Evolutionary conservation across 2,888 invertebrate species (phyloP), one percentile per base, ranked within the genome.

Genomic region (Athalia rosae): DNA sequence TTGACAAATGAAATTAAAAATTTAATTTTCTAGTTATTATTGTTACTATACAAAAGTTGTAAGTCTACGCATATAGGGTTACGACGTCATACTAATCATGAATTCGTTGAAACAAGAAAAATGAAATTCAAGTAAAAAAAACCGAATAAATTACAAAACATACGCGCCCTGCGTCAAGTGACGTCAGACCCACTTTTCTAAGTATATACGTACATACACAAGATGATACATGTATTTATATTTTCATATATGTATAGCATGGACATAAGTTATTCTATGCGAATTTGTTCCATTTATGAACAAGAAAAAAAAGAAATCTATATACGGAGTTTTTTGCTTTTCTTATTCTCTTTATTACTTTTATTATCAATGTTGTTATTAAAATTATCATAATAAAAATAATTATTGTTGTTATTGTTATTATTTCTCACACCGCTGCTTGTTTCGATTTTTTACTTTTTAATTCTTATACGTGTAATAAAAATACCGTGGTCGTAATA

Each of bases 191-290:
- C 58, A 7, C 66, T 13, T 66, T 66, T 11, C 8, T 66, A 48
- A 47, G 81, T 80, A 79, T 79, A 84, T 81, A 82, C 82, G n/a
- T n/a, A n/a, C 84, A 83, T 85, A 85, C 83, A 84, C 83, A 85
- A 81, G 83, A 82, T 83, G 81, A 82, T 82, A 82, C 83, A 83
- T 80, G 82, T 79, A 83, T 84, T 28, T 28, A 28, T 28, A 28
- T 28, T 28, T 28, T 28, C 28, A 28, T 28, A 28, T 28, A 28
- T 28, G 28, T 28, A 28, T 28, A 28, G 0, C 28, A 28, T 28
- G 28, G 28, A 28, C 28, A 2, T 28, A 28, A 2, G 2, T 28
- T 28, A 28, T 28, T 28, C 2, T 28, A 28, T 28, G 28, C 28
- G n/a, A 28, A 28, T 28, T 28, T 28, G 28, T 1, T 28, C 28